These are phyloP conservation scores for Ageneiosus marmoratus DNA, from an alignment of 2,113 vertebrate species.

Conservation along the genomic window DNA sequence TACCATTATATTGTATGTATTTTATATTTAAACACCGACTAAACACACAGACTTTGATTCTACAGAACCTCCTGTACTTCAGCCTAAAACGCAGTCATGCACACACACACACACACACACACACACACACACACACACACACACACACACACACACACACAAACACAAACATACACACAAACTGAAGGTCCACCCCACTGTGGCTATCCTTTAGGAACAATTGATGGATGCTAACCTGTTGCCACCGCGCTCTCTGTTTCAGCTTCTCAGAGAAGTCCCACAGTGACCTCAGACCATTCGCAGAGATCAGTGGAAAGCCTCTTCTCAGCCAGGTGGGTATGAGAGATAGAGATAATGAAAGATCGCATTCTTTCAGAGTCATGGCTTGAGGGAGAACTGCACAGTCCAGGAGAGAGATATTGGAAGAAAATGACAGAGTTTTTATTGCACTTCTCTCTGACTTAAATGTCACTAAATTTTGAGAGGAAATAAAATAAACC, in stretches of 20 bases:
- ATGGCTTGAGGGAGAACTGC: not conserved
- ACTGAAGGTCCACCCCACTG: not conserved
- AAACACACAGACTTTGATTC: no score
- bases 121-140: not conserved
- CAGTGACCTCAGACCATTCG: constrained; percentile 79
- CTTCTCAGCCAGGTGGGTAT: constrained; percentile 84
- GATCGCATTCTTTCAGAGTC: not conserved
- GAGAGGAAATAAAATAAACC: not conserved
- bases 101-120: not conserved
- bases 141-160: not conserved
- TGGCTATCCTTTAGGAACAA: not conserved
- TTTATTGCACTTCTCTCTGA: not conserved
- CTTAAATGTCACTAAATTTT: not conserved
- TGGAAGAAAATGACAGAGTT: not conserved
- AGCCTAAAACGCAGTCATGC: not conserved
- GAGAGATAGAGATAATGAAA: not conserved
- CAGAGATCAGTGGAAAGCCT: constrained; percentile 82
- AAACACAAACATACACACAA: no score
- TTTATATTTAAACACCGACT: no score
- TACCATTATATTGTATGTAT: no score
- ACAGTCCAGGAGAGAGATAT: not conserved
- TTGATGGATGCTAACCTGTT: constrained; percentile 23
- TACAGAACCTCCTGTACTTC: no score
- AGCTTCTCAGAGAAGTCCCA: constrained; percentile 78
- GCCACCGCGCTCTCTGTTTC: constrained; percentile 48